phyloP scores from a whole-genome alignment of 2,113 vertebrate species.

The Petrocephalus microphthalmus region DNA sequence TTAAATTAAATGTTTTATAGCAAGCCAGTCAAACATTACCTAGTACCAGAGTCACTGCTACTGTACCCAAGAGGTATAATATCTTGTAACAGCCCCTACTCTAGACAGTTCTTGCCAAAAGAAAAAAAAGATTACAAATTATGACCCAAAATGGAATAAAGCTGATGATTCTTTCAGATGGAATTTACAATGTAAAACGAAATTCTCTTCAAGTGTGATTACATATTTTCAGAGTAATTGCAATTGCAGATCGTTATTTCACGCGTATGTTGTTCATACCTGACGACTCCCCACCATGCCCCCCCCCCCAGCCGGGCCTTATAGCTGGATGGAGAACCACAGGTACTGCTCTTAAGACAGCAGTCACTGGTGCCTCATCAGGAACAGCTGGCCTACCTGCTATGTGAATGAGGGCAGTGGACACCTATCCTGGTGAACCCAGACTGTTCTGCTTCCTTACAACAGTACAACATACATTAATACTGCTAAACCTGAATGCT shows the following conservation, averaged over 20 bases:
- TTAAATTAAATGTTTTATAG: not conserved
- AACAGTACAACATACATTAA: not conserved
- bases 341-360: not conserved
- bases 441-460: not conserved
- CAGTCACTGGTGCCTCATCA: not conserved
- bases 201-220: not conserved
- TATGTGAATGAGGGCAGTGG: not conserved
- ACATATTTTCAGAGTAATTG: not conserved
- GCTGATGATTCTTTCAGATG: not conserved
- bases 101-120: not conserved
- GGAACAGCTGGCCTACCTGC: not conserved
- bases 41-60: not conserved
- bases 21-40: not conserved
- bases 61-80: not conserved
- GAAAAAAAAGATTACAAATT: not conserved
- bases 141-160: not conserved
- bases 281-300: not conserved
- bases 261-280: not conserved
- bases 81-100: not conserved
- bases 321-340: not conserved
- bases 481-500: not conserved
- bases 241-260: constrained; percentile 18
- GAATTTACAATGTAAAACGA: not conserved
- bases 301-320: not conserved
- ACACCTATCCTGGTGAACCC: not conserved